Percentiles rank a stretch among this genome's conserved stretches.
phyloP scores from a whole-genome alignment of 2,888 invertebrate genomes.

The Eilema griseolum region DNA sequence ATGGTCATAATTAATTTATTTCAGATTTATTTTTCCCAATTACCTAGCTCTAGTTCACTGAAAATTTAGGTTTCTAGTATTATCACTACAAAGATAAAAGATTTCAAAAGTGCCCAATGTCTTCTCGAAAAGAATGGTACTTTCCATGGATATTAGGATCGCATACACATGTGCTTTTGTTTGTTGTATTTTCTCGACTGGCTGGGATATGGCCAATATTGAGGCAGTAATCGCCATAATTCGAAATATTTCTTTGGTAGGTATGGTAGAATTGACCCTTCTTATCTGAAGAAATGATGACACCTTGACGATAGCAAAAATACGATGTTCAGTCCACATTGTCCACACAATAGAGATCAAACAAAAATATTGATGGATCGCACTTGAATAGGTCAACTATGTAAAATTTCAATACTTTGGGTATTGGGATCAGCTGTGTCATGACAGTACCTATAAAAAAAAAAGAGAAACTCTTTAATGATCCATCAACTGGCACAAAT shows the following conservation, averaged over 20 bases:
- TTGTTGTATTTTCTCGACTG: not conserved
- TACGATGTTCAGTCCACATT: not conserved
- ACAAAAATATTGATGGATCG: not conserved
- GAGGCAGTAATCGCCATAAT: no score
- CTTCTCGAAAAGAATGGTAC: no score
- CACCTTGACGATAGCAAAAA: not conserved
- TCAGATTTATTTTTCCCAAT: no score
- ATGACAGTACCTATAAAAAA: constrained; percentile 54
- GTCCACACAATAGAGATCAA: not conserved
- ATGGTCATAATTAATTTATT: no score
- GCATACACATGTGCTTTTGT: no score
- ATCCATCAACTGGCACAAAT: constrained; percentile 62
- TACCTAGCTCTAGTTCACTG: no score
- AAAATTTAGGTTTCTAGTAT: no score
- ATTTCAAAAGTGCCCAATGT: no score
- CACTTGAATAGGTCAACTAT: not conserved
- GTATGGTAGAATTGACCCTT: not conserved
- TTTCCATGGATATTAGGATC: no score
- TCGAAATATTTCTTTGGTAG: no score
- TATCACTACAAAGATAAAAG: no score
- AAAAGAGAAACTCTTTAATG: constrained; percentile 51
- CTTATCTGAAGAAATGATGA: not conserved
- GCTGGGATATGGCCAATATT: not conserved
- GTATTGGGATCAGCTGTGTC: constrained; percentile 31
- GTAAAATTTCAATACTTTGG: not conserved